Percentiles rank a stretch among this genome's conserved stretches.
These are phyloP conservation scores for Drosophila watanabei DNA, from an alignment of 1,140 invertebrate genomes.

Conservation along the genomic window DNA sequence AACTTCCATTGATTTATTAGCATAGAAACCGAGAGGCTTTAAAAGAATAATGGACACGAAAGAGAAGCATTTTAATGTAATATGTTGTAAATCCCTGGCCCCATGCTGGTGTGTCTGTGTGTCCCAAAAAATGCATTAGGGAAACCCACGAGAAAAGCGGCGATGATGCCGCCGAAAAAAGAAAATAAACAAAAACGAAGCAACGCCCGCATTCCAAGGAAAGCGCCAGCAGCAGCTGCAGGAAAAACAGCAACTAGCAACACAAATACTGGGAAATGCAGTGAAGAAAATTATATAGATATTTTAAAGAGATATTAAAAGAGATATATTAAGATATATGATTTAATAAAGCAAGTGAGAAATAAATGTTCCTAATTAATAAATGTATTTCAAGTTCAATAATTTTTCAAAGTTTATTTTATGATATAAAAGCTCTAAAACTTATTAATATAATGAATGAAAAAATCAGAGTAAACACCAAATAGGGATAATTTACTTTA, in stretches of 20 bases:
- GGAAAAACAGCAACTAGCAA: constrained; percentile 43
- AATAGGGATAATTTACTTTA: background rate
- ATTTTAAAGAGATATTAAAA: background rate
- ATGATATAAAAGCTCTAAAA: background rate
- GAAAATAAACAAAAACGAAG: constrained; percentile 59
- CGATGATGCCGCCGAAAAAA: constrained; percentile 31
- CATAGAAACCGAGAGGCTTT: constrained; percentile 34
- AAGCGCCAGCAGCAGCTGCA: constrained; percentile 78
- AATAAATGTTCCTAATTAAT: too few species aligned
- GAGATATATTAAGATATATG: background rate
- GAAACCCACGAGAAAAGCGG: constrained; percentile 44
- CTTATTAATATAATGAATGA: background rate
- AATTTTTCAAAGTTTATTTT: background rate
- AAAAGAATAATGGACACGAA: constrained; percentile 29
- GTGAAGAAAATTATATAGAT: background rate
- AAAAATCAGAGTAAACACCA: too few species aligned
- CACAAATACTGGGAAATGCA: background rate
- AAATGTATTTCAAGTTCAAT: too few species aligned
- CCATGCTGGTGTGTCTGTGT: constrained; percentile 55
- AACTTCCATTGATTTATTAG: constrained; percentile 74
- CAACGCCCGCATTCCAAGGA: constrained; percentile 80
- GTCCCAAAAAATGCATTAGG: constrained; percentile 69
- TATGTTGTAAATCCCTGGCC: constrained; percentile 65
- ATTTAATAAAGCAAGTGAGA: too few species aligned
- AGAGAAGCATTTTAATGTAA: constrained; percentile 72